phyloP scores from a whole-genome alignment of 2,797 vertebrate genomes.

The Pseudocheirus occidentalis region DNA sequence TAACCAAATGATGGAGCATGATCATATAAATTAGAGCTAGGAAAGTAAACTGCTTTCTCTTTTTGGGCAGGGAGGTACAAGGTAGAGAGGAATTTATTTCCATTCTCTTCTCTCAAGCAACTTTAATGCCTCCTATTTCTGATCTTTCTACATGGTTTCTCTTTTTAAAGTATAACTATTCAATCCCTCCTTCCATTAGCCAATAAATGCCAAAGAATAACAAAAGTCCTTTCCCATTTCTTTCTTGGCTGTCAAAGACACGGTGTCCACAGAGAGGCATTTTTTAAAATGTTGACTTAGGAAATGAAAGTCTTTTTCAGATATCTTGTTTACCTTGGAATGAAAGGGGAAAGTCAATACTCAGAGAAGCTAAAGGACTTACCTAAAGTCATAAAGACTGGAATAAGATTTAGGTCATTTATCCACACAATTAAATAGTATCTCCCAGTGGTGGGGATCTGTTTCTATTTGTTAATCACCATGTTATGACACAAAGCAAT shows the following conservation, averaged over 20 bases:
- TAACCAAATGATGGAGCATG: background rate
- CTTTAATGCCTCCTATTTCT: background rate
- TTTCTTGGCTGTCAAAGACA: background rate
- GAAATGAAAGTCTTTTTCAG: constrained; percentile 47
- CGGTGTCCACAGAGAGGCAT: background rate
- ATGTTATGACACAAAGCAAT: background rate
- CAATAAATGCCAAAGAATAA: constrained; percentile 2
- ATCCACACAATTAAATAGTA: background rate
- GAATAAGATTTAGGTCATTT: background rate
- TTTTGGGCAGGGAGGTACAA: constrained; percentile 15
- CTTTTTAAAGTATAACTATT: background rate
- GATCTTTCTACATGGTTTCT: background rate
- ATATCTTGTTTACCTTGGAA: background rate
- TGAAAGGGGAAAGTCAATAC: background rate
- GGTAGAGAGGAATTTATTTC: background rate
- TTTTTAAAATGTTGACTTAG: constrained; percentile 10
- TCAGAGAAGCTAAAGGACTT: background rate
- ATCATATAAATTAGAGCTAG: background rate
- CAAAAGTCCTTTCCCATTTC: background rate
- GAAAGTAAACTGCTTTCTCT: background rate
- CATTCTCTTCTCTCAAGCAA: background rate
- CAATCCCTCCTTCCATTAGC: background rate
- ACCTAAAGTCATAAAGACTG: constrained; percentile 2
- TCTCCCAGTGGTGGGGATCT: background rate
- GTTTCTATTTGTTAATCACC: constrained; percentile 8